Percentiles rank a stretch among this genome's conserved stretches.
These are phyloP conservation scores for Toxonevra muliebris DNA, from an alignment of 2,888 invertebrate species.

Conservation along the genomic window DNA sequence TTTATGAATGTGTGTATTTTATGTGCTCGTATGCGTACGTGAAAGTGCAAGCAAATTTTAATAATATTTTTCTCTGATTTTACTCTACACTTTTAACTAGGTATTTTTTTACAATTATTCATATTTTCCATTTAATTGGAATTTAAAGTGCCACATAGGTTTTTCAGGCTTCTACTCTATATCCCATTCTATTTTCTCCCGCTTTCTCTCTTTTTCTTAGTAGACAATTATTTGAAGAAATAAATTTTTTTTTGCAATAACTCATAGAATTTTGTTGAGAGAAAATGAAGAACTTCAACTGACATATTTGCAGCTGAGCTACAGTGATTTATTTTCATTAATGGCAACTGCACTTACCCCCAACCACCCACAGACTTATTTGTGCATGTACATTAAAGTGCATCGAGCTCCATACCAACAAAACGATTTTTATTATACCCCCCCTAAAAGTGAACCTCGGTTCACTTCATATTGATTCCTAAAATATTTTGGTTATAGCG, in stretches of 20 bases:
- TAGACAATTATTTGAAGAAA: conserved; percentile 9
- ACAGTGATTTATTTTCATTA: conserved; percentile 29
- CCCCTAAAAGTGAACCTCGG: not conserved
- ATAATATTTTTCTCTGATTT: conserved; percentile 12
- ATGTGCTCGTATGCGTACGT: not conserved
- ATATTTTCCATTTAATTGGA: conserved; percentile 62
- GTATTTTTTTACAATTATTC: conserved; percentile 55
- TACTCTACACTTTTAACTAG: not conserved
- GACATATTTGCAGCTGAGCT: conserved; percentile 25
- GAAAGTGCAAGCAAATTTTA: conserved; percentile 11
- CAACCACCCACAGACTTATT: too few species aligned
- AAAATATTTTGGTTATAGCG: too few species aligned
- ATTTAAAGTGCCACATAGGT: conserved; percentile 53
- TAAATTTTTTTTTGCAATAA: not conserved
- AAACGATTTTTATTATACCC: too few species aligned
- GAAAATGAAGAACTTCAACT: conserved; percentile 8
- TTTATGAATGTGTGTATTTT: conserved; percentile 3
- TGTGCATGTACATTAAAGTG: not conserved
- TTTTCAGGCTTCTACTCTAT: not conserved
- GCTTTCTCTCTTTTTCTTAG: not conserved
- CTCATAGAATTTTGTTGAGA: conserved; percentile 9
- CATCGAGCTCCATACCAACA: too few species aligned
- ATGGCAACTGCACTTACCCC: conserved; percentile 14
- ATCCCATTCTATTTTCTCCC: not conserved
- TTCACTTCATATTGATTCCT: too few species aligned